These are phyloP conservation scores for Orcinus orca DNA, from an alignment of 2,113 vertebrate genomes.

Conservation along the genomic window DNA sequence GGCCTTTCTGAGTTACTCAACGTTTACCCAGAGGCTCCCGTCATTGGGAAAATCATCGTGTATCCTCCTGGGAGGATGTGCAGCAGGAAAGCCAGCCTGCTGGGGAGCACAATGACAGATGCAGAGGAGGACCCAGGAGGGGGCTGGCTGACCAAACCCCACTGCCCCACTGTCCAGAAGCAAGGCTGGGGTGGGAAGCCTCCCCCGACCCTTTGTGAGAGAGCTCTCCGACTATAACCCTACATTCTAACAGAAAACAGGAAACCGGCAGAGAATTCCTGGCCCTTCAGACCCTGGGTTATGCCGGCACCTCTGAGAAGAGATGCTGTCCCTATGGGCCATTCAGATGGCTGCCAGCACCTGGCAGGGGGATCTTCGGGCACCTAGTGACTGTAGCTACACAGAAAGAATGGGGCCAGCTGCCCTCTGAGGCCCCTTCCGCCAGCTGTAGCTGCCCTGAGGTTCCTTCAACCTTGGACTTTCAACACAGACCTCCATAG, in stretches of 20 bases:
- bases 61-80: not conserved
- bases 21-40: not conserved
- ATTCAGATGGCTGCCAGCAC: not conserved
- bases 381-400: not conserved
- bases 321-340: not conserved
- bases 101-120: not conserved
- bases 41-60: not conserved
- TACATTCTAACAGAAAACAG: not conserved
- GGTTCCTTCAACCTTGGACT: not conserved
- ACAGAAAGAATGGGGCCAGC: not conserved
- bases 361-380: too few relatives aligned
- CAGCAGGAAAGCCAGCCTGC: not conserved
- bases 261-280: not conserved
- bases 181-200: too few relatives aligned
- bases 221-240: not conserved
- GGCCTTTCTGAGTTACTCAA: not conserved
- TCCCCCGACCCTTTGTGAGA: not conserved
- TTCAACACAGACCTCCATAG: not conserved
- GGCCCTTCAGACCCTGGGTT: not conserved
- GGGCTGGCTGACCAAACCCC: not conserved
- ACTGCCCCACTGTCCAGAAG: not conserved
- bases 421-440: not conserved
- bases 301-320: not conserved
- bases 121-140: accelerated
- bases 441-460: not conserved